Conservation (phyloP, 2,888 invertebrate species). For the Leistus spinibarbis region DNA sequence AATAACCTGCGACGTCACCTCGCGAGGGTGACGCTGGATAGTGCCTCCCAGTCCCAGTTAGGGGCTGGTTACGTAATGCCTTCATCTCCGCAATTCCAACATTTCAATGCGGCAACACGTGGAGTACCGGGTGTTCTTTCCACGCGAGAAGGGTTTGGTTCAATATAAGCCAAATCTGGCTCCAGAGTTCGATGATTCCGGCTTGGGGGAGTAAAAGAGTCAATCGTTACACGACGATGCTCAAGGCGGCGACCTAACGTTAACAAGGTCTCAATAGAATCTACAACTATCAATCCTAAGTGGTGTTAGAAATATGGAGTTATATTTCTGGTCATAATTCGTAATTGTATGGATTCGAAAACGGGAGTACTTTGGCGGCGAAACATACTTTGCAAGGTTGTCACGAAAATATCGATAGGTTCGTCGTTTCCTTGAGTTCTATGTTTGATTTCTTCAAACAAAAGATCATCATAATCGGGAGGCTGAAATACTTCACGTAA, state of each 20-base stretch:
- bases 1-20: too few species aligned
- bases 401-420: neutral
- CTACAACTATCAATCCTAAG: neutral
- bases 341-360: neutral
- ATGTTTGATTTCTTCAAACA: conserved; percentile 9
- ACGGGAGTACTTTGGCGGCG: neutral
- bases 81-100: too few species aligned
- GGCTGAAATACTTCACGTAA: neutral
- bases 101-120: too few species aligned
- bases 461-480: neutral
- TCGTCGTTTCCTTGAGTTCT: conserved; percentile 6
- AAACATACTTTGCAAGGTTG: neutral
- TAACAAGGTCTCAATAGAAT: neutral
- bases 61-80: too few species aligned
- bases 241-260: too few species aligned
- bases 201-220: neutral
- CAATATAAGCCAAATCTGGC: neutral
- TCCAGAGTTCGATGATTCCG: neutral
- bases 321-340: neutral
- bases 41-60: too few species aligned
- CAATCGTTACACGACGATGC: neutral
- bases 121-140: too few species aligned
- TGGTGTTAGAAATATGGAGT: neutral
- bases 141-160: too few species aligned
- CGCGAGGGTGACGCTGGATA: too few species aligned